Percentiles rank a stretch among this genome's conserved stretches.
Evolutionary conservation across 2,888 invertebrate genomes (phyloP).

Genomic region (Tetragonula carbonaria): DNA sequence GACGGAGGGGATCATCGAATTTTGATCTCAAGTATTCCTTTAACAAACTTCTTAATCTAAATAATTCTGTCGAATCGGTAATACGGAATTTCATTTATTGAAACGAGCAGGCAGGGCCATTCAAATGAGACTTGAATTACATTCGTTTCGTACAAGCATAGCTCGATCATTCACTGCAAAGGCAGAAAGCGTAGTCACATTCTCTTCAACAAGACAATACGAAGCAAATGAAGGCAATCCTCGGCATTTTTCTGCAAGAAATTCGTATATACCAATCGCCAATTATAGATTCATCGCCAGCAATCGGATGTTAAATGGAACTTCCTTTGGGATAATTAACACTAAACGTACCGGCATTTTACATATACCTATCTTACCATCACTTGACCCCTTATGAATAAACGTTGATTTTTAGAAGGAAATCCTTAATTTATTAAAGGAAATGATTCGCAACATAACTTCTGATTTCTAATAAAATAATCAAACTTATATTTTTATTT

Average conservation of each 20-base stretch:
- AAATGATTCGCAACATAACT: too few species aligned
- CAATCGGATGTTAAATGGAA: not conserved
- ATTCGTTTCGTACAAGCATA: not conserved
- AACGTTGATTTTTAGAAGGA: too few species aligned
- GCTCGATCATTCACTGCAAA: not conserved
- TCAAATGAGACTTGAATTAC: not conserved
- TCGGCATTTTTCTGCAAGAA: not conserved
- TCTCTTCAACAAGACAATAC: not conserved
- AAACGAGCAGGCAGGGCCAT: not conserved
- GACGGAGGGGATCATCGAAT: slow-evolving; percentile 67
- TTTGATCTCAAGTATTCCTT: slow-evolving; percentile 43
- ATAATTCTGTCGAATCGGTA: not conserved
- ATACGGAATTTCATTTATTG: not conserved
- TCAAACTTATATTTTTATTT: too few species aligned
- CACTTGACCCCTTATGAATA: too few species aligned
- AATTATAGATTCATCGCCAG: not conserved
- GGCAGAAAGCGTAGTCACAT: slow-evolving; percentile 8
- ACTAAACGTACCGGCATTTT: too few species aligned
- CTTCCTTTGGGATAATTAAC: not conserved
- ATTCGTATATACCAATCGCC: not conserved
- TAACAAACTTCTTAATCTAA: not conserved
- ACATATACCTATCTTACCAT: too few species aligned
- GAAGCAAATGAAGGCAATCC: not conserved
- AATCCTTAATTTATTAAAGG: too few species aligned
- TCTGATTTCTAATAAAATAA: too few species aligned